Conservation (phyloP, 2,888 invertebrate genomes). For the Dendrolimus houi region DNA sequence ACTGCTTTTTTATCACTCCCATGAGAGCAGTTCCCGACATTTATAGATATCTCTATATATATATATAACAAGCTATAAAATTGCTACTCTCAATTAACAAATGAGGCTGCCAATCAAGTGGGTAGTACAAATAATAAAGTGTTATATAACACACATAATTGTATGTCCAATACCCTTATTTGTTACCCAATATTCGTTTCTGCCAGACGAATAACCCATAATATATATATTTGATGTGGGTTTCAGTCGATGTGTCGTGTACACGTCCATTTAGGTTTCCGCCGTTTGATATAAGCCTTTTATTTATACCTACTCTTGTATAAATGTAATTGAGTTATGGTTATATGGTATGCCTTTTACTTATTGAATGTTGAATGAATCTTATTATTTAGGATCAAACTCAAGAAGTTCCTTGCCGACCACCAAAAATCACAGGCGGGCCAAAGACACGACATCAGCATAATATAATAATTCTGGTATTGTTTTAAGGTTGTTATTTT, state of each 20-base stretch:
- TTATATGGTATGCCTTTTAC: background rate
- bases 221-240: constrained; percentile 56
- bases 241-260: constrained; percentile 35
- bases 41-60: too few relatives aligned
- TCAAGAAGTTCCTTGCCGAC: too few relatives aligned
- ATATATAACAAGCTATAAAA: too few relatives aligned
- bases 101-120: too few relatives aligned
- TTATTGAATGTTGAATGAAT: background rate
- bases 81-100: too few relatives aligned
- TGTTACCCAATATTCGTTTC: constrained; percentile 19
- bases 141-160: background rate
- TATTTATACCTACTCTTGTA: constrained; percentile 17
- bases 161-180: constrained; percentile 5
- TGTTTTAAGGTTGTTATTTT: too few relatives aligned
- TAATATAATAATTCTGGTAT: too few relatives aligned
- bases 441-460: too few relatives aligned
- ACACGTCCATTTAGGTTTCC: constrained; percentile 18
- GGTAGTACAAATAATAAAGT: background rate
- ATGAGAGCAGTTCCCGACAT: too few relatives aligned
- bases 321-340: background rate
- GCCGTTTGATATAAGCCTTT: constrained; percentile 24
- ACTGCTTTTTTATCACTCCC: too few relatives aligned
- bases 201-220: constrained; percentile 39
- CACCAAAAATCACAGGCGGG: too few relatives aligned
- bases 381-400: too few relatives aligned